These are phyloP conservation scores for Hassar affinis DNA, from an alignment of 2,113 vertebrate genomes.

Conservation along the genomic window DNA sequence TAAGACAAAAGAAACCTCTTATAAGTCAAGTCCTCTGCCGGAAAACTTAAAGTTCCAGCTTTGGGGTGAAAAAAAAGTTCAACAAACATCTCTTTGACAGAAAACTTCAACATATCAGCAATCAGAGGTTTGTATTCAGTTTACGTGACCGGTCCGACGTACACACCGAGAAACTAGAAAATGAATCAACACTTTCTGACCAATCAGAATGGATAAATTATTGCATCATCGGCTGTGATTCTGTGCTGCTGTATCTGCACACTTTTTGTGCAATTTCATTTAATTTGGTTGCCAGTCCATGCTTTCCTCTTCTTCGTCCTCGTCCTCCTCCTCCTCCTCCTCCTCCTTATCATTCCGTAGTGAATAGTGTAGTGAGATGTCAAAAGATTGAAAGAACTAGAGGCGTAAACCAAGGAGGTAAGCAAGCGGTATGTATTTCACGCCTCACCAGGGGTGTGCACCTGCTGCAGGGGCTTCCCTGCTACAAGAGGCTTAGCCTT, in stretches of 20 bases:
- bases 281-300: neutral
- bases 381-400: conserved; percentile 10
- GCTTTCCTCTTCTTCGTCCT: neutral
- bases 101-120: neutral
- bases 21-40: neutral
- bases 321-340: neutral
- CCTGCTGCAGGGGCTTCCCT: conserved; percentile 30
- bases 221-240: neutral
- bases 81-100: neutral
- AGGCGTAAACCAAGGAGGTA: conserved; percentile 11
- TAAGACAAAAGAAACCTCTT: neutral
- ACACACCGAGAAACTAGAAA: neutral
- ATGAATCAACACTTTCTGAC: neutral
- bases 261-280: neutral
- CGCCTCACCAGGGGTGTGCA: conserved; percentile 23
- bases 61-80: neutral
- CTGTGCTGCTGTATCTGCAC: neutral
- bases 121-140: neutral
- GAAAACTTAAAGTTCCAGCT: neutral
- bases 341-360: neutral
- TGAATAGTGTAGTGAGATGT: conserved; percentile 24
- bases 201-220: neutral
- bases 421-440: conserved; percentile 21
- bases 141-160: neutral
- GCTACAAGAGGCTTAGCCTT: neutral